Base-by-base conservation (phyloP, 2,797 vertebrate genomes). In the Catostomus latipinnis region DNA sequence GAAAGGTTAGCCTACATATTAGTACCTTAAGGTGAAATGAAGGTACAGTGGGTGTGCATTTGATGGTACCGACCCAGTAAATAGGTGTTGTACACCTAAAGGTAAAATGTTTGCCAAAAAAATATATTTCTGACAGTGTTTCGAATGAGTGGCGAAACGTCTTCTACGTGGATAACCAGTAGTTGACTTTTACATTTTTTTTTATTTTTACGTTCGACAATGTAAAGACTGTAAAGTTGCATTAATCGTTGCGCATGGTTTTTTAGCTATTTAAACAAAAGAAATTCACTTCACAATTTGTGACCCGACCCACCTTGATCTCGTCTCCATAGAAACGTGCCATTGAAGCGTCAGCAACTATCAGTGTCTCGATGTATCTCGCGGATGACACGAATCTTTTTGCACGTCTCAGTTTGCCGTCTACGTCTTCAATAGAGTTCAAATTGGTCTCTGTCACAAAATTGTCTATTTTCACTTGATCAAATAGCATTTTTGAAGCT, bases 361-460 rank as follows among this genome's bases (percentile, higher is more conserved):
- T 92, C 90, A 99, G 89, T 4, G 96, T 97, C 91, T 99, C 97
- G 89, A 99, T 95, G 85, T 94, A 98, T 8, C 96, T 95, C n/a
- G 96, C 94, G 86, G 94, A 92, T 0, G 96, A 97, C 16, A 97
- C 95, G 87, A 98, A 98, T 84, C 95, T 93, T 86, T 86, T 87
- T 1, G 93, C 92, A 79, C 87, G 88, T 72, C 89, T 91, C 76
- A 70, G 70, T 82, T 87, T 87, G 86, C 87, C 89, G 78, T 79
- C 18, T 83, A 72, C 74, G 1, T 80, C 54, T 69, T 57, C 71
- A 65, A 50, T 88, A 83, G 88, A 90, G 85, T 90, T 86, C 80
- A 54, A 62, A 82, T 81, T 88, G 83, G 63, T 81, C 8, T 67
- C 58, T 48, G 10, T 83, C 9, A 49, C 54, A 43, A 11, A 74